Base-by-base conservation (phyloP, 2,797 vertebrate genomes). In the Hylomyscus alleni region DNA sequence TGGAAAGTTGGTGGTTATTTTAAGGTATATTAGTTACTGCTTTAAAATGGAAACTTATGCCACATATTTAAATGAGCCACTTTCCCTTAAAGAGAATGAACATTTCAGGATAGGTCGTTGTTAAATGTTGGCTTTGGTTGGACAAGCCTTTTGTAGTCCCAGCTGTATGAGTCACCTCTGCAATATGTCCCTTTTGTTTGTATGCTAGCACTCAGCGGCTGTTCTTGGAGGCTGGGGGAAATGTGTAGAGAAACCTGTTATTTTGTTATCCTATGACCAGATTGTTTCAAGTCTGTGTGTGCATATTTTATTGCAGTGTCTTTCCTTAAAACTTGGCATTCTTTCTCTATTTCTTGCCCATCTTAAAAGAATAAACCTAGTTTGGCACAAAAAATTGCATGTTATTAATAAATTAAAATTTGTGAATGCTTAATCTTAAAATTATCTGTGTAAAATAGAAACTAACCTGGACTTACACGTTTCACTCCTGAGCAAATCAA, bases 221-320 rank as follows among this genome's bases (percentile, higher is more conserved):
- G 26, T 81, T 85, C 91, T 89, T 88, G 80, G 97, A 87, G 91
- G 17, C 26, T 50, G 80, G 91, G 90, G 80, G 83, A 77, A 84
- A 77, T 86, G 78, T 95, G 97, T 93, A 95, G 85, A 73, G 93
- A 97, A 98, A 97, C 97, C 97, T 97, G 97, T 97, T 98, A 98
- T 95, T 97, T 97, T 97, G 97, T 97, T 97, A 97, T 95, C 95
- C 97, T 91, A 85, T 4, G 94, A 97, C 95, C 97, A 98, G 97
- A 98, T 97, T 97, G 97, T 97, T 97, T 96, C 96, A 93, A 97
- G 97, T 97, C 95, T 97, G 95, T 97, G 96, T 96, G 91, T 96
- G 96, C 97, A 97, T 98, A 97, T 97, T 97, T 97, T 95, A 98
- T 97, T 92, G 88, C 83, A 94, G 89, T 94, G 37, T 95, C 95